Conservation (phyloP, 2,113 vertebrate species). For the Delphinus delphis region DNA sequence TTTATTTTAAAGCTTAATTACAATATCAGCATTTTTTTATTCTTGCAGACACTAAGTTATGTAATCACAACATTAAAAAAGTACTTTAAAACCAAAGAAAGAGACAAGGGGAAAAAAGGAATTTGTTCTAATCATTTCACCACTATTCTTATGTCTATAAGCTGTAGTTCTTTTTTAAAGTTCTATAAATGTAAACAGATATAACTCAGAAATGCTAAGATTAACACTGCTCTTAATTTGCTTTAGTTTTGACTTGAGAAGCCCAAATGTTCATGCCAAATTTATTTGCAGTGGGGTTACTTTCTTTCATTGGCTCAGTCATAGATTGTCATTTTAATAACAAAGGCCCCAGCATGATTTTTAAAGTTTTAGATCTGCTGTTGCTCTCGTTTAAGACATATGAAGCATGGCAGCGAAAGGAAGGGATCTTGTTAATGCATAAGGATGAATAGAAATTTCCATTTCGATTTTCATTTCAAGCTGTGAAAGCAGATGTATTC, state of each 20-base stretch:
- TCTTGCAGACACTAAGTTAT: not conserved
- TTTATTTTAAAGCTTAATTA: slow-evolving; percentile 30
- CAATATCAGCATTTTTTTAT: slow-evolving; percentile 42
- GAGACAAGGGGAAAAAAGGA: not conserved
- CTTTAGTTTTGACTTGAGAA: not conserved
- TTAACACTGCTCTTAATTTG: slow-evolving; percentile 37
- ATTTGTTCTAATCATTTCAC: not conserved
- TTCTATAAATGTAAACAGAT: not conserved
- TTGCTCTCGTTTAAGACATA: not conserved
- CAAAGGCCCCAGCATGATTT: not conserved
- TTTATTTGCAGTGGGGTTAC: slow-evolving; percentile 14
- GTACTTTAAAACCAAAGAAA: not conserved
- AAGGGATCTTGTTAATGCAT: slow-evolving; percentile 64
- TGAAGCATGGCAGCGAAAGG: slow-evolving; percentile 20
- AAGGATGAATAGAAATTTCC: slow-evolving; percentile 68
- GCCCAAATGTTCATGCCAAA: not conserved
- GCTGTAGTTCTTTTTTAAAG: not conserved
- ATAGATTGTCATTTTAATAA: slow-evolving; percentile 5
- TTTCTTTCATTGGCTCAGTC: not conserved
- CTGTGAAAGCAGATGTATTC: slow-evolving; percentile 63
- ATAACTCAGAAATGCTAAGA: slow-evolving; percentile 15
- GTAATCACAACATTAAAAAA: not conserved
- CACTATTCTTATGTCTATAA: not conserved
- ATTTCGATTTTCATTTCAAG: slow-evolving; percentile 72
- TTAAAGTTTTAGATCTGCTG: slow-evolving; percentile 44